Conservation (phyloP, 1,140 invertebrate species). For the Microplitis mediator region DNA sequence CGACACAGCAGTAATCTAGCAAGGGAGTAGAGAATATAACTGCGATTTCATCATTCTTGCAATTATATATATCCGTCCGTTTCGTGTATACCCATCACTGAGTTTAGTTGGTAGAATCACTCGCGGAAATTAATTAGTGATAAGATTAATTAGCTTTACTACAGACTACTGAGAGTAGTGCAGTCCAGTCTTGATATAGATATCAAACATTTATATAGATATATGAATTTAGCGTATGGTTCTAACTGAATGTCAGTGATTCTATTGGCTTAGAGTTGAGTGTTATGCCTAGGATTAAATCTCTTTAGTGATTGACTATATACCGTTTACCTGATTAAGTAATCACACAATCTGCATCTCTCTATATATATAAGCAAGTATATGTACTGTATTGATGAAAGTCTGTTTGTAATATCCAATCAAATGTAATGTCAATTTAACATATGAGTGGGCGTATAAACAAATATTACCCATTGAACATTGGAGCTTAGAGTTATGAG, state of each 20-base stretch:
- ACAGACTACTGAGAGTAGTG: conserved; percentile 1
- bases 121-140: conserved; percentile 54
- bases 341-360: neutral
- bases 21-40: neutral
- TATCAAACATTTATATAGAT: conserved; percentile 14
- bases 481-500: no score
- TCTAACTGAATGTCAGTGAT: conserved; percentile 23
- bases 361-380: neutral
- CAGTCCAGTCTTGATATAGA: conserved; percentile 27
- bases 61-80: conserved; percentile 16
- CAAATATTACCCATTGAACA: no score
- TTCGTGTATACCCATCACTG: neutral
- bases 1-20: no score
- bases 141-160: conserved; percentile 54
- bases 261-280: conserved; percentile 4
- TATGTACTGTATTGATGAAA: neutral
- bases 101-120: conserved; percentile 29
- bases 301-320: conserved; percentile 43
- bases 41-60: conserved; percentile 14
- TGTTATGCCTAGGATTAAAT: conserved; percentile 42
- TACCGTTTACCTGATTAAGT: conserved; percentile 31
- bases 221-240: neutral
- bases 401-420: no score
- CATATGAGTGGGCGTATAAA: no score
- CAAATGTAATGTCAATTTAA: no score